Conservation (phyloP, 35 echinoderm and acorn worm genomes). For the Heliocidaris tuberculata region DNA sequence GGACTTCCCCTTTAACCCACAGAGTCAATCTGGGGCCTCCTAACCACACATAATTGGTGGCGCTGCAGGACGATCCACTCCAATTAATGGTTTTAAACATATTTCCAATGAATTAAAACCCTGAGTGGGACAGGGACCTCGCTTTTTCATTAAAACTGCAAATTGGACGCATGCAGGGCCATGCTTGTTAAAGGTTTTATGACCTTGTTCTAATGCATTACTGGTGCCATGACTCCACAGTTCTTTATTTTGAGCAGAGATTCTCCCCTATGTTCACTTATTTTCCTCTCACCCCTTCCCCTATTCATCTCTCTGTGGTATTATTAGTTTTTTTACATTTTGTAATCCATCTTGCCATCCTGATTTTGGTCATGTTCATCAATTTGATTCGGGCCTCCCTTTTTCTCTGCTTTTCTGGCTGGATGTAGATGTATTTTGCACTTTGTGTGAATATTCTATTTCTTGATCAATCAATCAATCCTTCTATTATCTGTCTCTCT, state of each 20-base stretch:
- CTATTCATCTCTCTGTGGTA: not conserved
- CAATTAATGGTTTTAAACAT: not conserved
- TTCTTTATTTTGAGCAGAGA: not conserved
- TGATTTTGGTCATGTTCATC: too few species aligned
- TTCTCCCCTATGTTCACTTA: too few species aligned
- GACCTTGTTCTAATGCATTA: slow-evolving; percentile 2
- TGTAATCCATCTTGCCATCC: too few species aligned
- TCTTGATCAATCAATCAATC: too few species aligned
- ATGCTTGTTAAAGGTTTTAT: not conserved
- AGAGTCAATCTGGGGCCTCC: not conserved
- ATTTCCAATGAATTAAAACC: not conserved
- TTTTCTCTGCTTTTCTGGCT: too few species aligned
- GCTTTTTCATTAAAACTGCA: slow-evolving; percentile 17
- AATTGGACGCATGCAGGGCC: slow-evolving; percentile 18
- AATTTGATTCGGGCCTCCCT: too few species aligned
- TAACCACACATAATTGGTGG: slow-evolving; percentile 8
- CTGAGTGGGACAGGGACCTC: not conserved
- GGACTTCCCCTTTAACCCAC: not conserved
- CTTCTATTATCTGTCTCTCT: too few species aligned
- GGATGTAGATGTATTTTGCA: too few species aligned
- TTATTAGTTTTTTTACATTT: too few species aligned
- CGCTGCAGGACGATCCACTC: not conserved
- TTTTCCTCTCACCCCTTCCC: not conserved
- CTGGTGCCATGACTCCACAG: not conserved
- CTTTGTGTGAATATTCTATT: too few species aligned